Base-by-base conservation (phyloP, 1,140 invertebrate genomes). In the Magallana gigas region DNA sequence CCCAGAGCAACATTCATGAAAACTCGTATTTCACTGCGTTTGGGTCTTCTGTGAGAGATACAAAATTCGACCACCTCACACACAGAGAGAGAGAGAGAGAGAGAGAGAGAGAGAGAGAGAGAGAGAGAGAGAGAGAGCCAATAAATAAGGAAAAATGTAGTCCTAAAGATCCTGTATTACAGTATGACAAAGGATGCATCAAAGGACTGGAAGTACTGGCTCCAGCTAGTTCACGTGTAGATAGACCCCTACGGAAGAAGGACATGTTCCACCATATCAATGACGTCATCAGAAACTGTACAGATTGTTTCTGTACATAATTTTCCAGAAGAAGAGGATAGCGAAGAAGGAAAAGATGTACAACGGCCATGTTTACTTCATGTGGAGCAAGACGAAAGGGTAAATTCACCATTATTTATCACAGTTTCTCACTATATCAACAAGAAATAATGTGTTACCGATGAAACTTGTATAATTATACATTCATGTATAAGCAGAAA, bases 131-230 rank as follows among this genome's bases (percentile, higher is more conserved):
- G 36, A 48, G 36, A 48, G 36, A 48, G 5, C 36, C 3, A 48
- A 48, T 48, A 48, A 48, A 36, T 1, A 36, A 36, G 36, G 3
- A 36, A 36, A 36, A 36, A 48, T 48, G 36, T 48, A 48, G 36
- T 48, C 36, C n/a, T n/a, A 6, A 0, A 18, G 71, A 12, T n/a
- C 18, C 48, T 16, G 18, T 23, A 36, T 85, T 48, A 14, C 59
- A 85, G 85, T 85, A 76, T 71, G 64, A 68, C 16, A 76, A 48
- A 16, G 85, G 68, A 56, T 23, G 64, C 8, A 85, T 85, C 14
- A 64, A 64, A 8, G 85, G 60, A 57, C 0, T 57, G n/a, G 85
- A 85, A 29, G 36, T 68, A 12, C 48, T 85, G 9, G 85, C 59
- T 9, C 81, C 81, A 18, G 16, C 57, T 16, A 83, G 81, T 58